Conservation (phyloP, 2,888 invertebrate genomes). For the Dastarcus helophoroides region DNA sequence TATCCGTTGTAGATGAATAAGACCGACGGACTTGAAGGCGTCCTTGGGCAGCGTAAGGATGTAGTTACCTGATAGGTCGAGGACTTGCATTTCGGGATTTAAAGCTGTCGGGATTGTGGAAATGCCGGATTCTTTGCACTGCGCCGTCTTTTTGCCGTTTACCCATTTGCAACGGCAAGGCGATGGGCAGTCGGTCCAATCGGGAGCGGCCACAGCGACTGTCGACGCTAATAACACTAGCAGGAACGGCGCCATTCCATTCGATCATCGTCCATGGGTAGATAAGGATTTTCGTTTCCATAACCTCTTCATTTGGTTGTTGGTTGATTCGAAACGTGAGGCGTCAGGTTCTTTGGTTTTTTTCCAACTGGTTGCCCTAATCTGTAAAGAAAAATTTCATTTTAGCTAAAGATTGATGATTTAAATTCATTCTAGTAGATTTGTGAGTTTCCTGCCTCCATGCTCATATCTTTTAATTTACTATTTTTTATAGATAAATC, state of each 20-base stretch:
- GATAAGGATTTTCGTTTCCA: too few species aligned
- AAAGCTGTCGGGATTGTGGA: constrained; percentile 62
- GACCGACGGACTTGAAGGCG: constrained; percentile 65
- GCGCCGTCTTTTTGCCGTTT: constrained; percentile 80
- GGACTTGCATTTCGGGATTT: constrained; percentile 69
- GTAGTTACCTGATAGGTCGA: constrained; percentile 73
- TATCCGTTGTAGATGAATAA: constrained; percentile 75
- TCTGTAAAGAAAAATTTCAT: too few species aligned
- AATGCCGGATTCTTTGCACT: constrained; percentile 71
- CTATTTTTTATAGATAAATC: too few species aligned
- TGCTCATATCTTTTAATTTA: too few species aligned
- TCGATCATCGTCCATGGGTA: constrained; percentile 27
- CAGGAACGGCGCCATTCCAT: constrained; percentile 33
- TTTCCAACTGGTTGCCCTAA: constrained; percentile 1
- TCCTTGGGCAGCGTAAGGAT: constrained; percentile 64
- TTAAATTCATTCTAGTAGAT: too few species aligned
- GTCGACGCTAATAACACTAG: constrained; percentile 31
- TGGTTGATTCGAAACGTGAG: too few species aligned
- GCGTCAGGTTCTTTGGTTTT: too few species aligned
- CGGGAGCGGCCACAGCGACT: constrained; percentile 45
- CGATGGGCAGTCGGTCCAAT: constrained; percentile 82
- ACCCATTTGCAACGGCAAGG: constrained; percentile 88
- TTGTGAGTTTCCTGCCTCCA: too few species aligned
- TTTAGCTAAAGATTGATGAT: too few species aligned
- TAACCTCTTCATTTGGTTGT: too few species aligned